phyloP scores from a whole-genome alignment of 1,140 invertebrate genomes.

The Drosophila neocordata region DNA sequence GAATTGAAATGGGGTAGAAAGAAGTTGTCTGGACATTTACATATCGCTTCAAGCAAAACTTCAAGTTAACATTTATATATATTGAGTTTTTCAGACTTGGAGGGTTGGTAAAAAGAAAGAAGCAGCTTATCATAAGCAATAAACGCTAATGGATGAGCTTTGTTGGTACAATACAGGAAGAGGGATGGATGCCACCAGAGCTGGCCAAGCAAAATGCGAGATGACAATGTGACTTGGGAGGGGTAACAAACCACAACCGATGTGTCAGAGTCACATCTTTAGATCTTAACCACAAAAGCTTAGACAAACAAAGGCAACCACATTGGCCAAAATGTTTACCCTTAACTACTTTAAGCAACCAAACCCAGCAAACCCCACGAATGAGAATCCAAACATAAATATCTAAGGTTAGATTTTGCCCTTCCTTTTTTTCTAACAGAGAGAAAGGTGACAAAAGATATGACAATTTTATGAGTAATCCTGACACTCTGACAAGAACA shows the following conservation, averaged over 20 bases:
- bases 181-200: no score
- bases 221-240: background rate
- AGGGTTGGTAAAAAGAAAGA: conserved; percentile 1
- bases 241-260: background rate
- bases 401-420: conserved; percentile 9
- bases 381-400: no score
- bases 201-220: background rate
- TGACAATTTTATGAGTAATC: conserved; percentile 81
- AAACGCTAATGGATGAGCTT: conserved; percentile 73
- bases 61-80: conserved; percentile 16
- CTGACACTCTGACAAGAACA: conserved; percentile 73
- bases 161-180: conserved; percentile 18
- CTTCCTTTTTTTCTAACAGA: conserved; percentile 23
- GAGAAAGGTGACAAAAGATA: conserved; percentile 81
- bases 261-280: conserved; percentile 1
- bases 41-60: conserved; percentile 3
- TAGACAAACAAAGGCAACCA: background rate
- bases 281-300: background rate
- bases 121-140: conserved; percentile 73
- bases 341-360: background rate
- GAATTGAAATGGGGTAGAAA: conserved; percentile 12
- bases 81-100: conserved; percentile 17
- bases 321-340: background rate
- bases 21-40: conserved; percentile 36
- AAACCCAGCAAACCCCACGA: no score